Evolutionary conservation across 2,888 invertebrate genomes (phyloP), one percentile per base, ranked within the genome.

Genomic region (Netelia melanura): DNA sequence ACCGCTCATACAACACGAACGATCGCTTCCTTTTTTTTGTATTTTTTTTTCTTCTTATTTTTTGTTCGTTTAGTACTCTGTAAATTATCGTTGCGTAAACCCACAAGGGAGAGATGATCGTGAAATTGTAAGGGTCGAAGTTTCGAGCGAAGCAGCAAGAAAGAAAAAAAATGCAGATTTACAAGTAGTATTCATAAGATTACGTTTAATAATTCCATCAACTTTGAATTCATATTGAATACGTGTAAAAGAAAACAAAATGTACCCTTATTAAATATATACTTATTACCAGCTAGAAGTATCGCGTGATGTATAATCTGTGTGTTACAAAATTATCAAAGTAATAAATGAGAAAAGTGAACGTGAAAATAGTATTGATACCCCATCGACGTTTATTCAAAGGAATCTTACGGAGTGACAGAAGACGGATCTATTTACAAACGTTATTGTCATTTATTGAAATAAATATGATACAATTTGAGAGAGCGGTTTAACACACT

Each of bases 241-340:
- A 71, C 79, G 58, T 79, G 76, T 74, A 68, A 76, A 71, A 58
- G 71, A 81, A 76, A 38, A 58, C 56, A 54, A 54, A 54, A 54
- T 14, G 54, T 91, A 90, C 88, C 72, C 89, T 87, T 90, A 89
- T 89, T 85, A 89, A 90, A 87, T 76, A 67, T 72, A 81, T 84
- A 84, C 81, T 84, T 89, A 91, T 92, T 91, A 92, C 88, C 88
- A 89, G 86, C 88, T 91, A 92, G 90, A 90, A 90, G 88, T 91
- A 91, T 90, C 86, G 91, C 91, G 91, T 91, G 92, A 92, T 93
- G 92, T 93, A 92, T 90, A 88, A 90, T 92, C 90, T 92, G 90
- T 92, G 92, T 92, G 91, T 92, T 90, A 90, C 81, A 86, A 91
- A 89, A 74, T 87, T 87, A 91, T 89, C 86, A 89, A 83, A 88